Base-by-base conservation (phyloP, 2,888 invertebrate species). In the Cephus pulcher region DNA sequence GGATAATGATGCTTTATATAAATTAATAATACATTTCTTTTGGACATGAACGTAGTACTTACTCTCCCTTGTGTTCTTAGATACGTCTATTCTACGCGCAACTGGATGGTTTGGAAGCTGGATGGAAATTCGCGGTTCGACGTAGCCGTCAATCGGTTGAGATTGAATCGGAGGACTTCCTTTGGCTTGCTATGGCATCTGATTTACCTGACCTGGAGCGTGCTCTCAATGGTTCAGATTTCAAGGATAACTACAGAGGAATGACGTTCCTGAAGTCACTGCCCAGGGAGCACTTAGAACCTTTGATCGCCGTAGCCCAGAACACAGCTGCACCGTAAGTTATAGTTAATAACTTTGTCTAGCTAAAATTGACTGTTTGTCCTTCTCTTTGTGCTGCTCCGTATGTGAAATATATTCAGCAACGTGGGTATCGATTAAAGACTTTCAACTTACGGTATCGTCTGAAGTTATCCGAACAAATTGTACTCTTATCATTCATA, bases 81-180 rank as follows among this genome's bases (percentile, higher is more conserved):
- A 95, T 97, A 75, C 94, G 94, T 76, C 91, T 97, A 76, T 95
- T 96, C 87, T 95, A 96, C 89, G 93, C 93, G 34, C 98, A 98
- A 92, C 92, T 97, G 80, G 94, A 95, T 87, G 98, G 97, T 1
- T 92, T 98, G 76, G 94, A 94, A 85, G 95, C 94, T 76, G 97
- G 97, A 6, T 97, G 95, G 93, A 93, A 93, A 82, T 94, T 94
- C 78, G 95, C 95, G 0, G 94, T 95, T 0, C 93, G 93, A 78
- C 93, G 95, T 73, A 95, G 94, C 85, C 93, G 94, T 83, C 93
- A 94, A 75, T 94, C 94, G 77, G 94, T 93, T 34, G 93, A 94
- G 70, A 92, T 94, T 78, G 93, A 94, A 73, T 92, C 93, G 77
- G 93, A 94, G 11, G 96, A 96, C 86, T 94, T 96, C 82, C 93